Conservation (phyloP, 2,888 invertebrate species). For the Amitus sp. region DNA sequence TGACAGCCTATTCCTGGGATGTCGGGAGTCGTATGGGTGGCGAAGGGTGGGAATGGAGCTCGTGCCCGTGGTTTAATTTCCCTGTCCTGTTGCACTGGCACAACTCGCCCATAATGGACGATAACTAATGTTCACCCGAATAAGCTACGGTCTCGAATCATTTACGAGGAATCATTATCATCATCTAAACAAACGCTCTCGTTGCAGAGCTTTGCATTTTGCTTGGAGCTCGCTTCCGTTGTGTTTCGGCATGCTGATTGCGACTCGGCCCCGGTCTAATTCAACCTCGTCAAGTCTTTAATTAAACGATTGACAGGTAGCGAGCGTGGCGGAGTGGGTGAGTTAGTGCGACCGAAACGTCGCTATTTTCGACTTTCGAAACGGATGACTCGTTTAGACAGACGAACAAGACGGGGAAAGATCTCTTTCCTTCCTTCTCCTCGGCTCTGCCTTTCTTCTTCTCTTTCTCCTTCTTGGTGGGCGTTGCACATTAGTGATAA, state of each 20-base stretch:
- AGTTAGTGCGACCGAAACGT: conserved; percentile 36
- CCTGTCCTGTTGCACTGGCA: neutral
- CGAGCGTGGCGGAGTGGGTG: conserved; percentile 35
- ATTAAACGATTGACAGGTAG: conserved; percentile 55
- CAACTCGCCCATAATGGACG: conserved; percentile 19
- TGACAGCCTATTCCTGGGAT: conserved; percentile 66
- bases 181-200: no score
- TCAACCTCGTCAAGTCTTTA: conserved; percentile 41
- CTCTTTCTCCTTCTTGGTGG: conserved; percentile 43
- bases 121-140: conserved; percentile 6
- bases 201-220: neutral
- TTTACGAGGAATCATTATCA: no score
- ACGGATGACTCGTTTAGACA: conserved; percentile 38
- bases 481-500: conserved; percentile 58
- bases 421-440: conserved; percentile 37
- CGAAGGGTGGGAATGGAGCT: conserved; percentile 41
- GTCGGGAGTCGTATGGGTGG: conserved; percentile 47
- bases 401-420: conserved; percentile 37
- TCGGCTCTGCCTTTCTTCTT: conserved; percentile 25
- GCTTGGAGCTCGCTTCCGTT: no score
- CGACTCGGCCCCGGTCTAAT: conserved; percentile 37
- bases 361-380: conserved; percentile 52
- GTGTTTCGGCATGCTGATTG: conserved; percentile 29
- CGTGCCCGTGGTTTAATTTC: conserved; percentile 28
- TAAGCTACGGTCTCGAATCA: no score